Percentiles rank a stretch among this genome's conserved stretches.
phyloP scores from a whole-genome alignment of 1,140 invertebrate species.

The Pararge aegeria region DNA sequence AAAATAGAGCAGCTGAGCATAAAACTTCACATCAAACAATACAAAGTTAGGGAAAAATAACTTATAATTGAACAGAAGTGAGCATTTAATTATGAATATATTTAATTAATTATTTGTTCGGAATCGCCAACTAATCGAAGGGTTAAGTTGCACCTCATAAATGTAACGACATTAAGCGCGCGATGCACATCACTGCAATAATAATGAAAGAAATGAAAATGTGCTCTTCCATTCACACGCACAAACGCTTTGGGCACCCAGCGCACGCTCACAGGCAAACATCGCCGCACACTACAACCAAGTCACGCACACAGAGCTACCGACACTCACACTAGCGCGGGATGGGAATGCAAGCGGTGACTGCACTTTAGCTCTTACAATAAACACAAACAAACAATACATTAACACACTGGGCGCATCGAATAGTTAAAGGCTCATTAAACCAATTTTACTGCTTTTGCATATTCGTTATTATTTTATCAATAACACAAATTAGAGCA shows the following conservation, averaged over 20 bases:
- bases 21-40: neutral
- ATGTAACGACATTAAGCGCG: constrained; percentile 56
- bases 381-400: constrained; percentile 78
- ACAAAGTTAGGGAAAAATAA: neutral
- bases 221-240: constrained; percentile 77
- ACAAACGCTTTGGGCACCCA: constrained; percentile 69
- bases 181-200: constrained; percentile 75
- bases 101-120: constrained; percentile 19
- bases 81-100: constrained; percentile 18
- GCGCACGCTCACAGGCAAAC: constrained; percentile 48
- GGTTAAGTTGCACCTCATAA: constrained; percentile 48
- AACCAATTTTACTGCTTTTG: constrained; percentile 36
- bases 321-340: constrained; percentile 53
- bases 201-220: constrained; percentile 75
- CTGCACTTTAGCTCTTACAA: constrained; percentile 76
- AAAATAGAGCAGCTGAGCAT: constrained; percentile 28
- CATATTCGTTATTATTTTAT: constrained; percentile 16
- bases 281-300: constrained; percentile 49
- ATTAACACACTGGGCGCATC: constrained; percentile 59
- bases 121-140: constrained; percentile 43
- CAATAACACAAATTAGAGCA: neutral
- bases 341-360: constrained; percentile 77
- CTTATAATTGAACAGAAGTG: neutral
- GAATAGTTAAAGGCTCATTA: constrained; percentile 42
- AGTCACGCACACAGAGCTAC: constrained; percentile 45